Evolutionary conservation across 2,113 vertebrate genomes (phyloP), one percentile per base, ranked within the genome.

Genomic region (Sakesphorus luctuosus): DNA sequence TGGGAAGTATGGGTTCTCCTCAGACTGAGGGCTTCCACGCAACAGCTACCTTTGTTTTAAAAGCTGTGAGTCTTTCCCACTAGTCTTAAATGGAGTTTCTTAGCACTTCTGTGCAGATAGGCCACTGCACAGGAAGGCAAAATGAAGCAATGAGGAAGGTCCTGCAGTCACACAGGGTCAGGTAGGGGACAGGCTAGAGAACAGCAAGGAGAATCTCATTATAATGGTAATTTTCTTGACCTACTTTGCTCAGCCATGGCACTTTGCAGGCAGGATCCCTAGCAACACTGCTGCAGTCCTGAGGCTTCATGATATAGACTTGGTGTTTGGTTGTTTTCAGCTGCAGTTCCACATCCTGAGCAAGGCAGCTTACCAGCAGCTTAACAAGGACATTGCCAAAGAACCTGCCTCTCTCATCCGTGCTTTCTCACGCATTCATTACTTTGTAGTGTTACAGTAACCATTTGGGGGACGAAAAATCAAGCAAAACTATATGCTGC

Each of bases 151-250:
- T 36, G 36, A 69, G 49, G 36, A 83, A 61, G 10, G 26, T 87
- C 44, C 31, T 87, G 24, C 13, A 20, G 47, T 0, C 1, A 33
- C 1, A 1, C 33, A 40, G n/a, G 58, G 33, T 66, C 52, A 52
- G 56, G 29, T 55, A 8, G 8, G 20, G 24, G 29, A 19, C 26
- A 12, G 2, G 16, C 16, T 35, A 72, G 58, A 72, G 66, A 87
- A 36, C 26, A 31, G 40, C 69, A 89, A 90, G 44, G 44, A 66
- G 7, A 90, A n/a, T 61, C 33, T 80, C 19, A 33, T 86, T 92
- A 38, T 69, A 85, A 72, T 33, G 67, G 18, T 76, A 85, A 91
- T 92, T 96, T 91, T 69, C 89, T 94, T 94, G 74, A 89, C 75
- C 62, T 89, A 82, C 62, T 95, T 91, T 84, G 87, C 81, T 79